These are phyloP conservation scores for Eurystomus gularis DNA, from an alignment of 2,113 vertebrate species.

Conservation along the genomic window DNA sequence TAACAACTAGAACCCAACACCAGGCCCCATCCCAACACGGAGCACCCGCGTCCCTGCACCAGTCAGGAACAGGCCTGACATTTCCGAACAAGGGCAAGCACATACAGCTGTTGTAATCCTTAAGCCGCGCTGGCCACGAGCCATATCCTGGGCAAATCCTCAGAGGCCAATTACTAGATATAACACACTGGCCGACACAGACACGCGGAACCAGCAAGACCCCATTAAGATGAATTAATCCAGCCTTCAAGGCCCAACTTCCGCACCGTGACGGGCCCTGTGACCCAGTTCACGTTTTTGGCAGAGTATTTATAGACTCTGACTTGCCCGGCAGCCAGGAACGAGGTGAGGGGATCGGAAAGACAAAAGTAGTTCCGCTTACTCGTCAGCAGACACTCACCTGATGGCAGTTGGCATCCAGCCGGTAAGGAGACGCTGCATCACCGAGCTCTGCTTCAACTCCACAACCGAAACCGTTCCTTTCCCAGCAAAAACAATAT, in stretches of 20 bases:
- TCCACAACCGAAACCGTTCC: constrained; percentile 80
- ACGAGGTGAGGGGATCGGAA: neutral
- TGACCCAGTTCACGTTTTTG: neutral
- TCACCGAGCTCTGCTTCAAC: constrained; percentile 89
- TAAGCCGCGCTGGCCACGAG: neutral
- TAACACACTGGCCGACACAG: neutral
- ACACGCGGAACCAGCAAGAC: neutral
- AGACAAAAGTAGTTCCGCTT: neutral
- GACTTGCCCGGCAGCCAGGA: neutral
- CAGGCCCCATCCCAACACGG: no score
- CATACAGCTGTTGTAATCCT: neutral
- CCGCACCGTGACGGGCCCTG: neutral
- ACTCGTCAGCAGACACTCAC: constrained; percentile 21
- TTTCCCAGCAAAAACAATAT: neutral
- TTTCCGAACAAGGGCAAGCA: neutral
- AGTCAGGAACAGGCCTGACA: neutral
- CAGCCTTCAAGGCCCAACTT: neutral
- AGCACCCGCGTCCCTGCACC: no score
- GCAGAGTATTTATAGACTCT: neutral
- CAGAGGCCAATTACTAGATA: neutral
- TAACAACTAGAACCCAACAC: no score
- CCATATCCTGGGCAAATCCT: constrained; percentile 31
- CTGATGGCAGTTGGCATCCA: constrained; percentile 94
- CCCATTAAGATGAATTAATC: neutral
- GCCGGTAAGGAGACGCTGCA: constrained; percentile 85